Percentiles rank a stretch among this genome's conserved stretches.
Evolutionary conservation across 2,113 vertebrate genomes (phyloP).

Genomic region (Austrofundulus limnaeus): DNA sequence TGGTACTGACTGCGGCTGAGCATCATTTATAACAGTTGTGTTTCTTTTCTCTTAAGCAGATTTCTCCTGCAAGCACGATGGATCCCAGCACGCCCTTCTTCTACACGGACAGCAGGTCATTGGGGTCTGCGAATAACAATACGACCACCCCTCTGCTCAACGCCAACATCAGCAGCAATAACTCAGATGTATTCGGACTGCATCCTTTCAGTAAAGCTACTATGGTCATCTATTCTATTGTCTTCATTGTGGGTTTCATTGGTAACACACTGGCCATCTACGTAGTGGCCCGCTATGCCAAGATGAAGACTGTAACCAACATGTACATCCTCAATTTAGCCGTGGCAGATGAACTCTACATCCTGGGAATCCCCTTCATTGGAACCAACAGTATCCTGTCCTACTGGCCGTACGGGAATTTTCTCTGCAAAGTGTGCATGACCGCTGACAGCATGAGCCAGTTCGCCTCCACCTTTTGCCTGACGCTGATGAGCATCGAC

Average conservation of each 20-base stretch:
- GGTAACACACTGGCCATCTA: slow-evolving; percentile 90
- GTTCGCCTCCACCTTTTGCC: slow-evolving; percentile 91
- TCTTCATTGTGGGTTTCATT: slow-evolving; percentile 84
- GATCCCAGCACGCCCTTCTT: neutral
- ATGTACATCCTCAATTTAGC: slow-evolving; percentile 95
- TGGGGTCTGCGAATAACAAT: slow-evolving; percentile 11
- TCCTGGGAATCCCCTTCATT: slow-evolving; percentile 89
- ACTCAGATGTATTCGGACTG: rapidly evolving
- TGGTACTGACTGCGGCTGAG: neutral
- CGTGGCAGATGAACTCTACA: slow-evolving; percentile 88
- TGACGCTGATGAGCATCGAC: slow-evolving; percentile 94
- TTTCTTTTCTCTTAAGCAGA: slow-evolving; percentile 10
- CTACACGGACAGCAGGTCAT: slow-evolving; percentile 58
- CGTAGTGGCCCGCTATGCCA: slow-evolving; percentile 86
- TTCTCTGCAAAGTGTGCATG: slow-evolving; percentile 88
- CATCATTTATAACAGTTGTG: slow-evolving; percentile 13
- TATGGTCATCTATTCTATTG: slow-evolving; percentile 82
- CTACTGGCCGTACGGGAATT: slow-evolving; percentile 90
- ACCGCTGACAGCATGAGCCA: slow-evolving; percentile 89
- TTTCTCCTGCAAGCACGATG: neutral
- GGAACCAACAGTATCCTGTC: slow-evolving; percentile 86
- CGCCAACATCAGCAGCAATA: neutral
- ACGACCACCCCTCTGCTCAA: slow-evolving; percentile 7
- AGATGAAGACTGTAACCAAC: slow-evolving; percentile 94
- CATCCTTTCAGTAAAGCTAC: slow-evolving; percentile 68